Conservation (phyloP, 2,113 vertebrate genomes). For the Cyrtonyx montezumae region DNA sequence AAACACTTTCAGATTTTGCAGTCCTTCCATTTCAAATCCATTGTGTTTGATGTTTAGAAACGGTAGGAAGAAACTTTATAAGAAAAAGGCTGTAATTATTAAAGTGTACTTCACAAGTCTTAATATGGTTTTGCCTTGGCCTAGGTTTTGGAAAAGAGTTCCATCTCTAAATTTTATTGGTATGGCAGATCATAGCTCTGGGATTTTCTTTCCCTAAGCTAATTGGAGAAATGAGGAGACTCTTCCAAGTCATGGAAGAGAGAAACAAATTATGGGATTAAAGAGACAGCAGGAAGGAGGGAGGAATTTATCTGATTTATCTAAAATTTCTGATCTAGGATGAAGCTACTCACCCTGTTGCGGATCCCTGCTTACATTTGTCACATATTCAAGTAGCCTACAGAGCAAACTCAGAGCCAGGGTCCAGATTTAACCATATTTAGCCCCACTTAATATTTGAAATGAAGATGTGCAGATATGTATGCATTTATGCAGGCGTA, state of each 20-base stretch:
- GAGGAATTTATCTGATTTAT: neutral
- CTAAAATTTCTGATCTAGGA: neutral
- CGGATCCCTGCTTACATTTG: neutral
- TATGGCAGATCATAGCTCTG: neutral
- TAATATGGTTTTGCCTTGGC: neutral
- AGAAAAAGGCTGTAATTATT: neutral
- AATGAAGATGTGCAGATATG: neutral
- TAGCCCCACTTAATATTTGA: neutral
- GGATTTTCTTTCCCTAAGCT: neutral
- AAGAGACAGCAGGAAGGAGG: fast-evolving
- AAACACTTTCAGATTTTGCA: neutral
- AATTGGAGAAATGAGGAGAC: fast-evolving
- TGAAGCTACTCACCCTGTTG: neutral
- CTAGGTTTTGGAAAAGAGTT: neutral
- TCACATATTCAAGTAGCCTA: neutral
- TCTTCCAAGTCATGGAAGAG: neutral
- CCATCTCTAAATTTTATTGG: neutral
- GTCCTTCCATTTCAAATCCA: neutral
- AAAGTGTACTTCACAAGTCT: neutral
- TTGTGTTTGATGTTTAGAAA: neutral
- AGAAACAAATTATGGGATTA: neutral
- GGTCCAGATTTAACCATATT: neutral
- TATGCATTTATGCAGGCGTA: neutral
- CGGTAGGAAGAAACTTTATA: neutral
- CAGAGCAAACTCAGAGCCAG: neutral